Percentiles rank a stretch among this genome's conserved stretches.
These are phyloP conservation scores for Trachelus stipa DNA, from an alignment of 2,888 invertebrate species.

Conservation along the genomic window DNA sequence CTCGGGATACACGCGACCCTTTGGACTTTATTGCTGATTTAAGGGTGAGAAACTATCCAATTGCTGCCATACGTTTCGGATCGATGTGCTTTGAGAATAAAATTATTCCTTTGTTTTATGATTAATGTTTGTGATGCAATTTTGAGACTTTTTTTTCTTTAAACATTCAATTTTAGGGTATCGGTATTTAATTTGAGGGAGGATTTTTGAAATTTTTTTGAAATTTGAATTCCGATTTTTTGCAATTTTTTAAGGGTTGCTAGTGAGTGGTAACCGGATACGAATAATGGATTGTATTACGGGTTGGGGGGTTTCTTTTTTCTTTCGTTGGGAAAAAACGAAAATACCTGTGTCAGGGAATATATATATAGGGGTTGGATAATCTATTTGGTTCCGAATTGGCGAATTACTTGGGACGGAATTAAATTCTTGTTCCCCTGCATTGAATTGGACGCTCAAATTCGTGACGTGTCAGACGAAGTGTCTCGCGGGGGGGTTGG, in stretches of 20 bases:
- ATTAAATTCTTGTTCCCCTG: constrained; percentile 30
- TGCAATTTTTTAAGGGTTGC: neutral
- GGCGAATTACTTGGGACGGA: constrained; percentile 29
- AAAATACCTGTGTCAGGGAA: neutral
- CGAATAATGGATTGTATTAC: neutral
- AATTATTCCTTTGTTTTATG: neutral
- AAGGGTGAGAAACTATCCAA: constrained; percentile 21
- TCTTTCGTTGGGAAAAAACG: neutral
- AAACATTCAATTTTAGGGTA: neutral
- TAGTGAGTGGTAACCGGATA: neutral
- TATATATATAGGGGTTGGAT: constrained; percentile 19
- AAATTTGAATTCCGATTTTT: neutral
- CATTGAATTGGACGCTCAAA: constrained; percentile 18
- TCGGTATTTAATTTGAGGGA: neutral
- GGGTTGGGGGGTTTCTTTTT: neutral
- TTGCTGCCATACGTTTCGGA: neutral
- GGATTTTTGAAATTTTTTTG: neutral
- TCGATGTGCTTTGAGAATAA: neutral
- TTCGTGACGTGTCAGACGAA: neutral
- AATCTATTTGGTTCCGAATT: constrained; percentile 32
- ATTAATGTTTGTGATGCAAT: neutral
- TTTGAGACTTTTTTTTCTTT: neutral
- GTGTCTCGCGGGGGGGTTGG: neutral
- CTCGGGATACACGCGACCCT: neutral
- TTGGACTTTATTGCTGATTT: constrained; percentile 34